Base-by-base conservation (phyloP, 2,113 vertebrate species). In the Phyllostomus hastatus region DNA sequence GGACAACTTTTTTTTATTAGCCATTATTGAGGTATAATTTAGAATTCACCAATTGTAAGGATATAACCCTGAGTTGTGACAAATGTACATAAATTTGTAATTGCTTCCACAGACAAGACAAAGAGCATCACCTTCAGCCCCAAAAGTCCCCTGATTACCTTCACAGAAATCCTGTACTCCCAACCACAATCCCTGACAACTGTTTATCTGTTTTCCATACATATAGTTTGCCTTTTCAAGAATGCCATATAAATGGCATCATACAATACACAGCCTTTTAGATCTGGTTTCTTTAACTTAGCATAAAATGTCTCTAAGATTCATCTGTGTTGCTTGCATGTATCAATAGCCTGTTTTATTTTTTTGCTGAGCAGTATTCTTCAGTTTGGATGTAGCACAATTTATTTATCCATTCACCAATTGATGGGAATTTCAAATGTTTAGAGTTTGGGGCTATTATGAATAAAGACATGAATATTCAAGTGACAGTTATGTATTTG, bases 381-480 rank as follows among this genome's bases (percentile, higher is more conserved):
- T 67, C 26, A 83, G 48, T 84, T 90, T 80, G 19, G 5, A 83
- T 48, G 7, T 20, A 91, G 66, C 26, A 81, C 33, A 75, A 76
- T 46, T 88, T 76, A 67, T 64, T 85, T 95, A 69, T 76, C 50
- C 19, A 46, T 81, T 93, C n/a, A 50, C 2, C 4, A 72, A 31
- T 72, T 93, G 78, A 93, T 87, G 54, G 24, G 4, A 35, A 11
- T 91, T 67, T 67, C n/a, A 20, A 85, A 85, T 64, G 31, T 81
- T 88, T 91, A 72, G 19, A 52, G 33, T 91, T 85, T n/a, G 46
- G 20, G 15, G 69, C 33, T 86, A 73, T 90, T 91, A 66, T 57
- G 22, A 89, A 91, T 92, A 88, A 95, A 82, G 15, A 72, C 41
- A 52, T 88, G 67, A 61, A 61, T 67, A 90, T 79, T 88, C 50